These are phyloP conservation scores for Psix sp. DNA, from an alignment of 1,140 invertebrate genomes.

Conservation along the genomic window DNA sequence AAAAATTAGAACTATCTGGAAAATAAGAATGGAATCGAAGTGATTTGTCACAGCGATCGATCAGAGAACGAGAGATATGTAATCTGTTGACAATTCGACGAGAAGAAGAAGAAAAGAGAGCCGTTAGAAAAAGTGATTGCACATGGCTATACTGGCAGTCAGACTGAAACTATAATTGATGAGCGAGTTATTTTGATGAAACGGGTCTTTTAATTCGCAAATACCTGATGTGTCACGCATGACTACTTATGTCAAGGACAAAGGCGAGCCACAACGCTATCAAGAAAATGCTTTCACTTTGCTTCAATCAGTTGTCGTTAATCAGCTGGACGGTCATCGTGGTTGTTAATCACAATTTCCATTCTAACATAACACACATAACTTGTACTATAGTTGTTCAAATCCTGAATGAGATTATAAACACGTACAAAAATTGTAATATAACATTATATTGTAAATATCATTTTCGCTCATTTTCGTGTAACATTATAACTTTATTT, in stretches of 20 bases:
- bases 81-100: conserved; percentile 7
- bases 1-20: too few relatives aligned
- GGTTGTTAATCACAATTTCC: conserved; percentile 15
- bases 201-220: conserved; percentile 20
- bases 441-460: too few relatives aligned
- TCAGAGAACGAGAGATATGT: conserved; percentile 8
- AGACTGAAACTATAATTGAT: conserved; percentile 30
- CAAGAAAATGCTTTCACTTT: conserved; percentile 52
- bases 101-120: conserved; percentile 10
- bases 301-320: conserved; percentile 34
- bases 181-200: conserved; percentile 33
- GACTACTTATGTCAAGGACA: conserved; percentile 54
- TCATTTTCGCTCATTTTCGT: too few relatives aligned
- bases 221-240: conserved; percentile 26
- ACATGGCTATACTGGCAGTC: conserved; percentile 4
- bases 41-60: too few relatives aligned
- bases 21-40: too few relatives aligned
- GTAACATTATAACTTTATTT: too few relatives aligned
- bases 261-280: conserved; percentile 46
- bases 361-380: conserved; percentile 40
- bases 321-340: conserved; percentile 42
- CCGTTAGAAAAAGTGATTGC: conserved; percentile 17
- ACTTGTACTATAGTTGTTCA: conserved; percentile 24
- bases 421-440: too few relatives aligned
- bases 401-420: too few relatives aligned